phyloP scores from a whole-genome alignment of 2,113 vertebrate species.

The Sisor rabdophorus region DNA sequence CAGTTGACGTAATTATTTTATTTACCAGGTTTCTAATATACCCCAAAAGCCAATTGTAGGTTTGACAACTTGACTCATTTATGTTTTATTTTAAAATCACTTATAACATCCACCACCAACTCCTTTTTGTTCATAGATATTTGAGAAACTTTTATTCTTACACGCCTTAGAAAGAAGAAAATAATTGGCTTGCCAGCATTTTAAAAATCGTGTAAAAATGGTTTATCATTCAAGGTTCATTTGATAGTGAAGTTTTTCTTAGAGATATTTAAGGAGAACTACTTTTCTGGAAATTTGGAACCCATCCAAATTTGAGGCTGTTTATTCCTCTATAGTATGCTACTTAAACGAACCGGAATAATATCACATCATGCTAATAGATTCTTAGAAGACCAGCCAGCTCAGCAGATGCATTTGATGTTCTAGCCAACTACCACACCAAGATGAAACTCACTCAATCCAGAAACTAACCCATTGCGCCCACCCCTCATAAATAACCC shows the following conservation, averaged over 20 bases:
- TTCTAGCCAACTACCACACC: neutral
- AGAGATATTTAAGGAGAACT: constrained; percentile 3
- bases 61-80: neutral
- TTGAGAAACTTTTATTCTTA: neutral
- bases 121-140: neutral
- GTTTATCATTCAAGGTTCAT: neutral
- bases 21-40: neutral
- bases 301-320: no score
- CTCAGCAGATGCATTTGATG: constrained; percentile 20
- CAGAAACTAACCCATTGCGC: neutral
- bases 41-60: neutral
- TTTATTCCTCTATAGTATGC: neutral
- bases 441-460: neutral
- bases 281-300: neutral
- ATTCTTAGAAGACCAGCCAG: neutral
- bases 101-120: neutral
- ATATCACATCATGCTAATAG: neutral
- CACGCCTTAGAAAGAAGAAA: neutral
- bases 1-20: neutral
- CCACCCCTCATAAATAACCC: neutral
- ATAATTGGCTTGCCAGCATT: neutral
- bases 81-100: neutral
- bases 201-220: neutral
- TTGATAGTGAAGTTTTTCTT: neutral
- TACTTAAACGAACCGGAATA: neutral